Evolutionary conservation across 2,797 vertebrate species (phyloP).

Genomic region (Scolopax bukidnonensis): DNA sequence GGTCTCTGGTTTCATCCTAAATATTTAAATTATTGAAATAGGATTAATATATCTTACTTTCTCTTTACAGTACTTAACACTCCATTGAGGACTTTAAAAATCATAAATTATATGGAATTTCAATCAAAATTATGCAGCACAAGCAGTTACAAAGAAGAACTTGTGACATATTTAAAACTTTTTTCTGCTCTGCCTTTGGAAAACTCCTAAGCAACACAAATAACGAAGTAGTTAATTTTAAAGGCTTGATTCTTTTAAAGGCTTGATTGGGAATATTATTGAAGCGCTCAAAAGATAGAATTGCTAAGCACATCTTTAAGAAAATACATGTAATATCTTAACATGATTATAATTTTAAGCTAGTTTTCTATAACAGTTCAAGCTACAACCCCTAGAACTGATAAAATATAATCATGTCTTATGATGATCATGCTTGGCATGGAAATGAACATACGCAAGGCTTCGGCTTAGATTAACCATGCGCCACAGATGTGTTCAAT

Average conservation of each 20-base stretch:
- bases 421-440: slow-evolving; percentile 31
- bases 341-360: slow-evolving; percentile 51
- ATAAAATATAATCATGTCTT: slow-evolving; percentile 39
- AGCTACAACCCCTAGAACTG: slow-evolving; percentile 27
- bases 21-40: background rate
- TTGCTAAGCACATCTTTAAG: slow-evolving; percentile 3
- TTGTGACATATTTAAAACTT: background rate
- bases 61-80: background rate
- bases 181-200: background rate
- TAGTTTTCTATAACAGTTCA: slow-evolving; percentile 40
- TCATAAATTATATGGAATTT: background rate
- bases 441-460: slow-evolving; percentile 26
- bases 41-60: background rate
- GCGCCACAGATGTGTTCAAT: slow-evolving; percentile 38
- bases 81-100: background rate
- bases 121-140: background rate
- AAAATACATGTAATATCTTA: slow-evolving; percentile 5
- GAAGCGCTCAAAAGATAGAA: background rate
- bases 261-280: background rate
- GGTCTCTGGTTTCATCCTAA: background rate
- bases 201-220: background rate
- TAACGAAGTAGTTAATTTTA: background rate
- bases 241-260: slow-evolving; percentile 17
- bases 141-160: background rate
- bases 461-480: slow-evolving; percentile 41